phyloP scores from a whole-genome alignment of 2,797 vertebrate species.

The Balearica regulorum region DNA sequence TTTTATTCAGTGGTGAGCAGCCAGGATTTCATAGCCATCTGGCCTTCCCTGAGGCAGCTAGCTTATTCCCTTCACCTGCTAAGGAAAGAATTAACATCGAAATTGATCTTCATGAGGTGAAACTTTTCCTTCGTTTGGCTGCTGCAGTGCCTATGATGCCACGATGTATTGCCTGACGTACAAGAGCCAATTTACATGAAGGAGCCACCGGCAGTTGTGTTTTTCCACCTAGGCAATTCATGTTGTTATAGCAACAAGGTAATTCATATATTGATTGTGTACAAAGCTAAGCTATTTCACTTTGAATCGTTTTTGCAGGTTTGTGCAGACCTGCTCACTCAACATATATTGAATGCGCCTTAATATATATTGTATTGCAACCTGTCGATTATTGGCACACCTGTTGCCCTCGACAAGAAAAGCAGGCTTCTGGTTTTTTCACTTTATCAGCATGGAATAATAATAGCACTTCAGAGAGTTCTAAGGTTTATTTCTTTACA shows the following conservation, averaged over 20 bases:
- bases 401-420: not conserved
- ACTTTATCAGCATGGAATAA: not conserved
- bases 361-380: not conserved
- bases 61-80: not conserved
- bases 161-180: not conserved
- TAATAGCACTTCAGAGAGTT: not conserved
- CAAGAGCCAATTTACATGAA: not conserved
- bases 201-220: not conserved
- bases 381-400: not conserved
- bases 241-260: not conserved
- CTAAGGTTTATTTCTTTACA: not conserved
- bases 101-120: not conserved
- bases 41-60: not conserved
- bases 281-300: not conserved
- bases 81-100: not conserved
- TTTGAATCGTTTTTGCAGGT: not conserved
- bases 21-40: not conserved
- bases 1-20: rapidly evolving
- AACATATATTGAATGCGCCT: not conserved
- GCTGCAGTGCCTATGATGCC: not conserved
- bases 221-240: not conserved
- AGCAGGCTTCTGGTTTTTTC: not conserved
- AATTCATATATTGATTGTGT: not conserved
- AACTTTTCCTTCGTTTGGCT: not conserved
- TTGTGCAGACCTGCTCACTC: not conserved